Conservation (phyloP, 1,140 invertebrate genomes). For the Acyrthosiphon pisum region DNA sequence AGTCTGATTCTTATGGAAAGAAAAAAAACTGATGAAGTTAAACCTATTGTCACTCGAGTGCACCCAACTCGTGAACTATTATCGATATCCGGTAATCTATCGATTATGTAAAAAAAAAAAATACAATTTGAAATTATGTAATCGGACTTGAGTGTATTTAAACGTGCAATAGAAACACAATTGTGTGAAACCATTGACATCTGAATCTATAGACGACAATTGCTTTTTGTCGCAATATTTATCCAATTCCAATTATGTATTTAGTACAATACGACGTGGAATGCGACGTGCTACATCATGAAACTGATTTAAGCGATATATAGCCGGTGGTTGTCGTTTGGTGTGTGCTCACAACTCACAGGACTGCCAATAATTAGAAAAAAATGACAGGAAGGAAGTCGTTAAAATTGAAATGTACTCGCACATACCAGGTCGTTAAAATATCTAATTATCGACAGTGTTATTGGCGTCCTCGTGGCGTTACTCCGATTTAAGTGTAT, state of each 20-base stretch:
- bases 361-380: neutral
- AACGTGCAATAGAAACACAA: slow-evolving; percentile 8
- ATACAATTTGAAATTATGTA: neutral
- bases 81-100: slow-evolving; percentile 17
- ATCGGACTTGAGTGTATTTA: neutral
- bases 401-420: neutral
- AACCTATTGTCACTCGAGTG: neutral
- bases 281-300: neutral
- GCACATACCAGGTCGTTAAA: neutral
- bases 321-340: neutral
- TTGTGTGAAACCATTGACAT: neutral
- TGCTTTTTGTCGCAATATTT: neutral
- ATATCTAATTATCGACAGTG: neutral
- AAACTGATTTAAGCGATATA: neutral
- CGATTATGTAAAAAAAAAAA: neutral
- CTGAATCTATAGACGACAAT: neutral
- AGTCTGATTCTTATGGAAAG: neutral
- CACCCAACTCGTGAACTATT: slow-evolving; percentile 2
- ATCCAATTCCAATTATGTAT: neutral
- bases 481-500: neutral
- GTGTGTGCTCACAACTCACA: neutral
- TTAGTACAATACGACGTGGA: neutral
- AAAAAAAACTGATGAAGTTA: neutral
- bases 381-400: neutral
- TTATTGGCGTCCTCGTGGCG: neutral